Evolutionary conservation across 1,140 invertebrate genomes (phyloP).

Genomic region (Galendromus occidentalis): DNA sequence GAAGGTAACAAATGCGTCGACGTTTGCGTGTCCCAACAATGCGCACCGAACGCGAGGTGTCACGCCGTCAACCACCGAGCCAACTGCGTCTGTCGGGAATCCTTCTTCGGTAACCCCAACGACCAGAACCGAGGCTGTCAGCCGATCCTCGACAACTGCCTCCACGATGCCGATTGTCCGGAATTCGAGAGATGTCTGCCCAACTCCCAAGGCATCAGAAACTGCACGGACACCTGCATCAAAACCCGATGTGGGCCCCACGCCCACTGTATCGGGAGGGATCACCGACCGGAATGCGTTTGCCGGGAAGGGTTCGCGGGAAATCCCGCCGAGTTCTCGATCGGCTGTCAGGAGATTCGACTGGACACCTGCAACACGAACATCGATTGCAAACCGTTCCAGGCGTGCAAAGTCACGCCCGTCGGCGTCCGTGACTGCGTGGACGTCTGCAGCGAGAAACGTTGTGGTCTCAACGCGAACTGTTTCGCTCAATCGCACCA

Average conservation of each 20-base stretch:
- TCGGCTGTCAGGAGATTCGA: slow-evolving; percentile 14
- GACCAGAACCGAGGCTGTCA: slow-evolving; percentile 17
- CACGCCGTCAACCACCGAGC: slow-evolving; percentile 44
- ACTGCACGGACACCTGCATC: slow-evolving; percentile 19
- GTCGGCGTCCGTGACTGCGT: slow-evolving; percentile 17
- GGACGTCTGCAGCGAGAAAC: slow-evolving; percentile 41
- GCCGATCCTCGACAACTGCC: slow-evolving; percentile 23
- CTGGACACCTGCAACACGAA: slow-evolving; percentile 4
- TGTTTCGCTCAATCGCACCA: slow-evolving; percentile 51
- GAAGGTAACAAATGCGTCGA: slow-evolving; percentile 23
- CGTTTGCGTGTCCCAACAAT: slow-evolving; percentile 48
- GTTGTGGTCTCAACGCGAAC: slow-evolving; percentile 60
- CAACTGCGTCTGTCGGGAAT: slow-evolving; percentile 43
- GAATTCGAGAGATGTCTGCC: background rate
- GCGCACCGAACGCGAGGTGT: slow-evolving; percentile 65
- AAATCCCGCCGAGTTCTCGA: slow-evolving; percentile 18
- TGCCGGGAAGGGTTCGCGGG: slow-evolving; percentile 16
- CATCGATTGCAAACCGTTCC: background rate
- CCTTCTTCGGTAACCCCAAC: slow-evolving; percentile 19
- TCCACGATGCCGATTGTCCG: background rate
- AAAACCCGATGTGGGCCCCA: slow-evolving; percentile 15
- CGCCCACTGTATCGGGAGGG: slow-evolving; percentile 11
- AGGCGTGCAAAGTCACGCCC: slow-evolving; percentile 16
- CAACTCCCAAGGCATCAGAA: slow-evolving; percentile 2
- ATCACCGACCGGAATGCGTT: slow-evolving; percentile 15